Evolutionary conservation across 2,888 invertebrate species (phyloP).

Genomic region (Amaurobius ferox): DNA sequence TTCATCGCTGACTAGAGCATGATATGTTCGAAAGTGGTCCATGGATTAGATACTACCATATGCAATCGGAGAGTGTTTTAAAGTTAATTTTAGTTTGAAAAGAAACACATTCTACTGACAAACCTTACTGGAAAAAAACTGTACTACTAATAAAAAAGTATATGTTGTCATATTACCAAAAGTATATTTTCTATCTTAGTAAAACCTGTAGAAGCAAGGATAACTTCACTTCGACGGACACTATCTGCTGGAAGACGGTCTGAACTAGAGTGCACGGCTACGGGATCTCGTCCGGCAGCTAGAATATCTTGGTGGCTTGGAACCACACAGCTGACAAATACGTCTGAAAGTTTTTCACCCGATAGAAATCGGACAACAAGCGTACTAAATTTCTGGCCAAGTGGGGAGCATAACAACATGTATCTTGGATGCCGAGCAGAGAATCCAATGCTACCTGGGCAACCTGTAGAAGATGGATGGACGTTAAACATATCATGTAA

Average conservation of each 20-base stretch:
- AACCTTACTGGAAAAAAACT: too few relatives aligned
- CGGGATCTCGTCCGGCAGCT: conserved; percentile 73
- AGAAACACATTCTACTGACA: too few relatives aligned
- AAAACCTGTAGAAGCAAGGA: conserved; percentile 69
- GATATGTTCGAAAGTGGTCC: too few relatives aligned
- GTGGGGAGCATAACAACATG: conserved; percentile 63
- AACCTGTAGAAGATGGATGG: conserved; percentile 71
- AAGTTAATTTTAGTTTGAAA: too few relatives aligned
- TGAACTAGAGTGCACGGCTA: conserved; percentile 68
- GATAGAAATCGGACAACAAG: conserved; percentile 74
- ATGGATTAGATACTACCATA: too few relatives aligned
- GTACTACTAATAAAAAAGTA: too few relatives aligned
- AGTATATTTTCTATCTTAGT: conserved; percentile 32
- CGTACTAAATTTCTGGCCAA: conserved; percentile 69
- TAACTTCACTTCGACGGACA: conserved; percentile 45
- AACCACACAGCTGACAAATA: conserved; percentile 41
- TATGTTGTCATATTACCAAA: too few relatives aligned
- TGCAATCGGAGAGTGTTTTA: too few relatives aligned
- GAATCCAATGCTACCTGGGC: conserved; percentile 63
- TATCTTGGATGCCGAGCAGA: conserved; percentile 69
- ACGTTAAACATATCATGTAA: conserved; percentile 71
- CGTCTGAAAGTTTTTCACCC: conserved; percentile 53
- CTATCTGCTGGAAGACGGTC: conserved; percentile 67
- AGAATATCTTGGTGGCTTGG: conserved; percentile 73
- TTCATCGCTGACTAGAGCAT: too few relatives aligned